A percentile compares a stretch with the other conserved stretches of the same genome.
phyloP scores from a whole-genome alignment of 1,140 invertebrate species.

The Paraescarpia echinospica region DNA sequence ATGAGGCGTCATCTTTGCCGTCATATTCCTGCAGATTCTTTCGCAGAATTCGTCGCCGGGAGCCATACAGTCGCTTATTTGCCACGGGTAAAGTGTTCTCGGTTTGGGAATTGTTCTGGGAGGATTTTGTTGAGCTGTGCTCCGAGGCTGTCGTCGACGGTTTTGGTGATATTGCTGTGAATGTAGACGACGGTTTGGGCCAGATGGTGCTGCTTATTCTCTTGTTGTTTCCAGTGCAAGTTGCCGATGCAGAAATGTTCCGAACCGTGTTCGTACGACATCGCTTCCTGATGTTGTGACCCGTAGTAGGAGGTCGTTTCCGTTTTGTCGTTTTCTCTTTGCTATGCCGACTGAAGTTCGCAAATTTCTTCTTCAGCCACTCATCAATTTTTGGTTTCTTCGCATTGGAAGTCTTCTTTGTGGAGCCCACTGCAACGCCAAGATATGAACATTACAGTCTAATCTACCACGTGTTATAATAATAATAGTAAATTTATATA shows the following conservation, averaged over 20 bases:
- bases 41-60: background rate
- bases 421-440: background rate
- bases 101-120: background rate
- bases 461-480: background rate
- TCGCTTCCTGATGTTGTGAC: background rate
- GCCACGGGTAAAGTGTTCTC: background rate
- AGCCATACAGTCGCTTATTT: background rate
- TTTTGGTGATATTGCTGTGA: background rate
- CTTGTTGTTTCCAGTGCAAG: background rate
- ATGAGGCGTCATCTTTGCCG: background rate
- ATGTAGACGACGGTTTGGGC: background rate
- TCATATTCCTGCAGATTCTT: background rate
- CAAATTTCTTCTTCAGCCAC: background rate
- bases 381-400: background rate
- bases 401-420: background rate
- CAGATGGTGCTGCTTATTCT: background rate
- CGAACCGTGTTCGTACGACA: background rate
- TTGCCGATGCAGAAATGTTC: background rate
- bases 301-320: background rate
- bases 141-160: too few relatives aligned
- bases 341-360: background rate
- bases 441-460: background rate
- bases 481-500: too few relatives aligned
- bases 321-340: background rate
- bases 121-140: background rate